Base-by-base conservation (phyloP, 2,113 vertebrate species). In the Thryonomys swinderianus region DNA sequence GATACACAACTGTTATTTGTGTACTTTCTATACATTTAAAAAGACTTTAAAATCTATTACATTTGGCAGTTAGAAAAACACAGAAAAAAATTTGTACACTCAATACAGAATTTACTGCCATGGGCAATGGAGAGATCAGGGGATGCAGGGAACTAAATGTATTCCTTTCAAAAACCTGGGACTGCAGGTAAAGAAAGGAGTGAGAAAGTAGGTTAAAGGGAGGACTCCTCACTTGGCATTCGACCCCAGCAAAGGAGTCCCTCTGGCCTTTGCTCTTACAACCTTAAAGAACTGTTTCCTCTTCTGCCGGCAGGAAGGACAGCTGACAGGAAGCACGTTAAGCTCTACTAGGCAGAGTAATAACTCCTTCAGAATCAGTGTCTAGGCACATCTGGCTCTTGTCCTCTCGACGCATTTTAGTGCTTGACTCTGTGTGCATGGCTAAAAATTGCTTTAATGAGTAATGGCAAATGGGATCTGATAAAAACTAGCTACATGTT, bases 301-400 rank as follows among this genome's bases (percentile, higher is more conserved):
- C 5, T 25, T 81, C 81, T 4, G 7, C 67, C 57, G 66, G 88
- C 73, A 51, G 55, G 86, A 25, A 13, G 21, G 73, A 83, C 0
- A 55, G 57, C 48, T 61, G 83, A 55, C 57, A 66, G 53, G 34
- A 85, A 74, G 67, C 67, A 7, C 7, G 91, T 27, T 79, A 59
- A 89, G 85, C 85, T 95, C 93, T 62, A 64, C 67, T 25, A 59
- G 57, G 62, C 90, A 90, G 91, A 83, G 67, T 51, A 84, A 95
- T 48, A 48, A 62, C 64, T 88, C 91, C 61, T 84, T 73, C 42
- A 85, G 37, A 83, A 64, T 42, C 9, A 84, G 53, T 25, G 34
- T 88, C 73, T 64, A 66, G 67, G 27, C 2, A 81, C 55, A 48
- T n/a, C 76, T 62, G 61, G 66, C 79, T 73, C 76, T 84, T 37